Percentiles rank a stretch among this genome's conserved stretches.
phyloP scores from a whole-genome alignment of 2,797 vertebrate species.

The Acanthiza pusilla region DNA sequence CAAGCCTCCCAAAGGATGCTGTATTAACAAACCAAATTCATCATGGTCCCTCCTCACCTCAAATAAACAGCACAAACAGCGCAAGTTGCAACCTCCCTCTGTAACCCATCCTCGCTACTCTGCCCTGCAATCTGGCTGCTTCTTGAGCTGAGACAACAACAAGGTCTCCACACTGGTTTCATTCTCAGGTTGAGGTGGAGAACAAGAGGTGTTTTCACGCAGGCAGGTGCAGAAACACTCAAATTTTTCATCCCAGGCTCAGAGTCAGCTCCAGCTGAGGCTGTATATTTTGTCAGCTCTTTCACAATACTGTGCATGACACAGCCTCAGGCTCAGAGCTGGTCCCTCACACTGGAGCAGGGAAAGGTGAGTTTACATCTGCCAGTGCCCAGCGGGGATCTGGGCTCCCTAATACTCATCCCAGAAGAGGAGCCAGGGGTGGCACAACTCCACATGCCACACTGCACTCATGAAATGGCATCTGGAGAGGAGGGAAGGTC shows the following conservation, averaged over 20 bases:
- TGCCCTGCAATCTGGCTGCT: not conserved
- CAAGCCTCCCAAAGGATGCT: not conserved
- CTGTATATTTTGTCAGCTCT: not conserved
- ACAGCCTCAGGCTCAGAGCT: not conserved
- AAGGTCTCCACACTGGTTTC: not conserved
- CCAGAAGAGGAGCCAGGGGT: not conserved
- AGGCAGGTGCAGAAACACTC: not conserved
- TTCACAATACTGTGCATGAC: fast-evolving
- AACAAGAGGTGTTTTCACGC: not conserved
- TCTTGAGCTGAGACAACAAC: not conserved
- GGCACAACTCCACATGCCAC: not conserved
- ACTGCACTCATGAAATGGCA: fast-evolving
- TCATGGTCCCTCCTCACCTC: fast-evolving
- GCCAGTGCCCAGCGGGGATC: too few species aligned
- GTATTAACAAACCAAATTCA: not conserved
- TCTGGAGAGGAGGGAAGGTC: not conserved
- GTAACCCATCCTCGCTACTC: not conserved
- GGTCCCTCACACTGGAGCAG: not conserved
- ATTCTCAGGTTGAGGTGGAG: not conserved
- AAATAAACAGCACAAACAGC: not conserved
- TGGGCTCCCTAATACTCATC: not conserved
- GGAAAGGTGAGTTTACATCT: not conserved
- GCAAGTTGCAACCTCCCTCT: not conserved
- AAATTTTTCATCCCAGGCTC: not conserved
- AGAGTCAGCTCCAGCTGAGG: not conserved